phyloP scores from a whole-genome alignment of 2,113 vertebrate species.

The Oncorhynchus gorbuscha region DNA sequence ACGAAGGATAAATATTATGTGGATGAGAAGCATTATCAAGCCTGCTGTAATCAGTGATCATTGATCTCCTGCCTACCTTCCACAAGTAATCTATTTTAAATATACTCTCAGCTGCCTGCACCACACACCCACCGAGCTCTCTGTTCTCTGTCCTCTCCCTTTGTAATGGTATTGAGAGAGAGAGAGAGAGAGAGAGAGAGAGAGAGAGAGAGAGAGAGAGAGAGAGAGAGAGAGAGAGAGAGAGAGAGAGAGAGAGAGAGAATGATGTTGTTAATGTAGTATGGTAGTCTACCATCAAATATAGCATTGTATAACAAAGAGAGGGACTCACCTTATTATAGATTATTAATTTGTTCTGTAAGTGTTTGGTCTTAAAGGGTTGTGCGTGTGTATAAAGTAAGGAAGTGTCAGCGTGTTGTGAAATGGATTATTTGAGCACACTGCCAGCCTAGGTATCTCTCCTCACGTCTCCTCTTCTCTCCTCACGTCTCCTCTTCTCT shows the following conservation, averaged over 20 bases:
- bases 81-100: conserved; percentile 86
- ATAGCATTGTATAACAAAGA: too few relatives aligned
- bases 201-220: neutral
- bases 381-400: conserved; percentile 16
- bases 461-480: neutral
- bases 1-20: conserved; percentile 73
- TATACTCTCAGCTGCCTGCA: conserved; percentile 64
- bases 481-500: too few relatives aligned
- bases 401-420: conserved; percentile 44
- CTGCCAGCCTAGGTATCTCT: neutral
- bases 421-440: conserved; percentile 37
- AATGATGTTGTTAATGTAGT: too few relatives aligned
- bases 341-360: neutral
- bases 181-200: neutral
- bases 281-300: too few relatives aligned
- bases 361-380: neutral
- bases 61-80: conserved; percentile 77
- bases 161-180: conserved; percentile 60
- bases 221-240: too few relatives aligned
- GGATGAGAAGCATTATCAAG: conserved; percentile 69
- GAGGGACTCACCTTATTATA: neutral
- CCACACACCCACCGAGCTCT: conserved; percentile 34
- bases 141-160: conserved; percentile 12
- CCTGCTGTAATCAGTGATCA: conserved; percentile 77
- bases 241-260: too few relatives aligned